Base-by-base conservation (phyloP, 2,888 invertebrate species). In the Carterocephalus palaemon region DNA sequence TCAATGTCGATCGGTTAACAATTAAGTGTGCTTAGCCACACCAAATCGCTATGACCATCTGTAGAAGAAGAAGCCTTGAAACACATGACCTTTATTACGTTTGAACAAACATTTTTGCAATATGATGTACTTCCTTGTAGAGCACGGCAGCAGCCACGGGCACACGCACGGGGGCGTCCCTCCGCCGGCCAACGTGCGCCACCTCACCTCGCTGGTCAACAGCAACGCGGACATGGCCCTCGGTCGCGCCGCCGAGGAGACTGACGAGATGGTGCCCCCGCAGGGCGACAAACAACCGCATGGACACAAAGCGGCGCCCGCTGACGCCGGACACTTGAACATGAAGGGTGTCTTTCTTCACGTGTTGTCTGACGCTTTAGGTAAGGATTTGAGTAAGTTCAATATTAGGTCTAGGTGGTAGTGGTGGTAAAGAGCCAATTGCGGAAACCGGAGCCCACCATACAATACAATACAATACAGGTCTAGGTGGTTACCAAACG, bases 281-380 rank as follows among this genome's bases (percentile, higher is more conserved):
- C 77, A 73, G 39, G 53, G 64, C 0, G 65, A 60, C 37, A 75
- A 76, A 49, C 41, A 62, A 13, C 65, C 77, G 3, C n/a, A n/a
- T n/a, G n/a, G n/a, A n/a, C n/a, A n/a, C n/a, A n/a, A n/a, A n/a
- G n/a, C n/a, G 48, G 61, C 82, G 86, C 69, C 67, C 1, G 45
- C 76, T 0, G 89, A 92, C 67, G 90, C 94, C 0, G 92, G 92
- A 2, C 95, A 97, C 72, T 93, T 99, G 93, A 99, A 99, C 73
- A 99, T 99, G 98, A 92, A 96, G 41, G 99, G 98, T n/a, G 99
- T 99, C n/a, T 99, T 99, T 76, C 88, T 99, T 41, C 99, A 99
- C 74, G 94, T 99, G 2, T 81, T 99, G 22, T 98, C 98, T 33
- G 99, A 99, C 85, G 99, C 99, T 10, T 86, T 99, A 33, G 99